A percentile compares a stretch with the other conserved stretches of the same genome.
phyloP scores from a whole-genome alignment of 1,140 invertebrate genomes.

The Euglossa dilemma region DNA sequence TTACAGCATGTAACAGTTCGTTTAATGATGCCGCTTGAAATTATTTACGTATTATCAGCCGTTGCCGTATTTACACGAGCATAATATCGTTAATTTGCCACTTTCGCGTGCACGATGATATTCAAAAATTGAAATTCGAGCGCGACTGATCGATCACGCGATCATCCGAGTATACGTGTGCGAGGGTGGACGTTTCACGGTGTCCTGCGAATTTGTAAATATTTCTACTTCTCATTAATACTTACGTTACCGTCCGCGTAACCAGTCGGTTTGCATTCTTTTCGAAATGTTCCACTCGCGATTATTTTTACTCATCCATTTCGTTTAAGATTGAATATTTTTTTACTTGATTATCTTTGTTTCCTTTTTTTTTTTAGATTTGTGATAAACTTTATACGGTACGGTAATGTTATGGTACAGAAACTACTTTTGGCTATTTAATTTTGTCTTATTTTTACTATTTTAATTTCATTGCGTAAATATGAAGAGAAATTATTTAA shows the following conservation, averaged over 20 bases:
- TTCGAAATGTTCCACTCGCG: background rate
- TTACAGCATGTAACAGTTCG: conserved; percentile 2
- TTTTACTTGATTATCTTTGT: too few relatives aligned
- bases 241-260: background rate
- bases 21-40: conserved; percentile 16
- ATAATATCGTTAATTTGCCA: conserved; percentile 35
- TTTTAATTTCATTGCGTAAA: too few relatives aligned
- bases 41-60: conserved; percentile 26
- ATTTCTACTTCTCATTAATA: background rate
- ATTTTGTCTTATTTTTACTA: too few relatives aligned
- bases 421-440: too few relatives aligned
- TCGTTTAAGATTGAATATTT: too few relatives aligned
- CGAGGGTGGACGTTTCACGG: background rate
- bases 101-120: background rate
- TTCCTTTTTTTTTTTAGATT: too few relatives aligned
- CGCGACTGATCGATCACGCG: background rate
- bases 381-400: too few relatives aligned
- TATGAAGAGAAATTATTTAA: too few relatives aligned
- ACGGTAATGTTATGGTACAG: too few relatives aligned
- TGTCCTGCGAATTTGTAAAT: background rate
- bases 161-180: background rate
- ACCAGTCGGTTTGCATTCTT: background rate
- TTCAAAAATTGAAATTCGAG: conserved; percentile 30
- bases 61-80: conserved; percentile 21
- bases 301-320: too few relatives aligned